phyloP scores from a whole-genome alignment of 2,113 vertebrate genomes.

The Cephalopholis sonnerati region DNA sequence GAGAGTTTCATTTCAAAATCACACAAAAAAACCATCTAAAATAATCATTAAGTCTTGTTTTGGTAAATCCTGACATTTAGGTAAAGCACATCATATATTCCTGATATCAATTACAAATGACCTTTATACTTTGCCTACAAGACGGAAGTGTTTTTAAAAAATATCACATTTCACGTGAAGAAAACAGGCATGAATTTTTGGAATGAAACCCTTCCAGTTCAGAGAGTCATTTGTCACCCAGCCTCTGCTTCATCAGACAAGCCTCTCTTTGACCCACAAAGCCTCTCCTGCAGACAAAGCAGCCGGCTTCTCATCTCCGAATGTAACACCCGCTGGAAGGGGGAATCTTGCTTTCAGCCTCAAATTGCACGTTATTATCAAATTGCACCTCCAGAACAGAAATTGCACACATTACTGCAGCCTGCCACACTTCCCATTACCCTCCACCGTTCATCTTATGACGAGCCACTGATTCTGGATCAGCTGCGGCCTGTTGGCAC shows the following conservation, averaged over 20 bases:
- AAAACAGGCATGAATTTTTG: not conserved
- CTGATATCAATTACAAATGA: conserved; percentile 19
- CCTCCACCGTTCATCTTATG: not conserved
- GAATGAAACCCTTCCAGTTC: conserved; percentile 7
- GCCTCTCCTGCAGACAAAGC: not conserved
- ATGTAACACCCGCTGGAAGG: not conserved
- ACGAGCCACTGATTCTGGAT: conserved; percentile 56
- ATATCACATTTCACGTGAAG: not conserved
- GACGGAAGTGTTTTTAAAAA: not conserved
- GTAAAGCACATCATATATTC: conserved; percentile 12
- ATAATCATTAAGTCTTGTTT: not conserved
- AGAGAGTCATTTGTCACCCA: not conserved
- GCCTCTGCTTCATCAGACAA: not conserved
- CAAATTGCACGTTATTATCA: conserved; percentile 71
- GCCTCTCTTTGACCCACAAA: conserved; percentile 31
- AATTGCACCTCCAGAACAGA: conserved; percentile 63
- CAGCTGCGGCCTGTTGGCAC: conserved; percentile 65
- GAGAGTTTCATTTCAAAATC: conserved; percentile 18
- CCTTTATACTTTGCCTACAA: not conserved
- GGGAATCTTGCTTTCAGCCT: conserved; percentile 48
- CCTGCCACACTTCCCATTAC: conserved; percentile 13
- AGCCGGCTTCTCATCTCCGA: not conserved
- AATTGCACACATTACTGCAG: conserved; percentile 63
- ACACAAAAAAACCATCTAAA: not conserved
- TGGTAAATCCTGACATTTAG: conserved; percentile 23